Evolutionary conservation across 2,797 vertebrate species (phyloP).

Genomic region (Hippopotamyrus pictus): DNA sequence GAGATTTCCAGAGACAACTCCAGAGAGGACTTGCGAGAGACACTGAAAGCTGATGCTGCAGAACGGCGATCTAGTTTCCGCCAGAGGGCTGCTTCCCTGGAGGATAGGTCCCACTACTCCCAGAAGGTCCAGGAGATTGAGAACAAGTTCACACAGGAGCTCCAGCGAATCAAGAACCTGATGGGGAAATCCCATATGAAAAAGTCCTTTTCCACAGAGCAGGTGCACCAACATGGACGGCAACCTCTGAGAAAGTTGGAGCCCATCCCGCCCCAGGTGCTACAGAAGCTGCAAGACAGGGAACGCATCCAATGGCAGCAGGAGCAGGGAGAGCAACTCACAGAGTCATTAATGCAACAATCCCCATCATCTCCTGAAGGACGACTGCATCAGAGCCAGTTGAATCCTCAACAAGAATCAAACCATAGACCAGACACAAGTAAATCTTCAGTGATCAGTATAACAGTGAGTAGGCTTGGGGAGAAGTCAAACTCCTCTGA

Average conservation of each 20-base stretch:
- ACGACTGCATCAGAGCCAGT: slow-evolving; percentile 18
- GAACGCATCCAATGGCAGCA: slow-evolving; percentile 33
- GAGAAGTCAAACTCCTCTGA: slow-evolving; percentile 34
- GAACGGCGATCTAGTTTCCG: slow-evolving; percentile 70
- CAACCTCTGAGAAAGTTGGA: slow-evolving; percentile 44
- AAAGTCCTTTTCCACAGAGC: slow-evolving; percentile 68
- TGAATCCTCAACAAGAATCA: neutral
- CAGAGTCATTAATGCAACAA: neutral
- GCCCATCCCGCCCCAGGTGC: slow-evolving; percentile 54
- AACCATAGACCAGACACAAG: slow-evolving; percentile 15
- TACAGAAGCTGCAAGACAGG: slow-evolving; percentile 51
- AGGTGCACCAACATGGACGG: slow-evolving; percentile 51
- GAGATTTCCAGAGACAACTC: slow-evolving; percentile 40
- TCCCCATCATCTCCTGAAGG: slow-evolving; percentile 18
- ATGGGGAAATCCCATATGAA: slow-evolving; percentile 76
- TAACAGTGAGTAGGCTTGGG: slow-evolving; percentile 19
- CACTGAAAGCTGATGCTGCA: slow-evolving; percentile 46
- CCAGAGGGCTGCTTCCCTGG: slow-evolving; percentile 80
- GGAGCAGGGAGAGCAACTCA: neutral
- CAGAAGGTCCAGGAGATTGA: slow-evolving; percentile 74
- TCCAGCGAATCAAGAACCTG: slow-evolving; percentile 80
- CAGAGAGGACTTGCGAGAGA: slow-evolving; percentile 48
- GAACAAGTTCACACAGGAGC: slow-evolving; percentile 80
- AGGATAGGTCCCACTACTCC: slow-evolving; percentile 72
- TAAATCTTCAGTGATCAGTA: slow-evolving; percentile 26